Base-by-base conservation (phyloP, 2,888 invertebrate genomes). In the Pimpla rufipes region DNA sequence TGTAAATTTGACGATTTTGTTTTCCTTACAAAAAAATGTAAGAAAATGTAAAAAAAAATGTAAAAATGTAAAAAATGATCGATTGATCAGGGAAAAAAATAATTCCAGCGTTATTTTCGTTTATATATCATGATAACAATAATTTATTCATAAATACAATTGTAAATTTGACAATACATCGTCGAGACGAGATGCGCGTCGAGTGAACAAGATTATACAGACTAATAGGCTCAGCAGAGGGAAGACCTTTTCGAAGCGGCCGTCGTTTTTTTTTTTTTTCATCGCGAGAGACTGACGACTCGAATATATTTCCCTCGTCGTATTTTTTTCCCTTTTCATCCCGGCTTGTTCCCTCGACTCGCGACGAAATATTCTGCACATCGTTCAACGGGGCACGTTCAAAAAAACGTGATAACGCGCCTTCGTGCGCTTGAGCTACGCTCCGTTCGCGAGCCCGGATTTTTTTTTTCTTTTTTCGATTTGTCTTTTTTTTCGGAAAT, bases 141-240 rank as follows among this genome's bases (percentile, higher is more conserved):
- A 88, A 89, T 90, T 90, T 90, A 90, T 90, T 90, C 86, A 89
- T 88, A 89, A 89, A 90, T 88, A 89, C 88, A 89, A 64, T n/a
- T 85, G 83, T 85, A 84, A 86, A 86, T 85, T 79, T 86, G 70
- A 81, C 84, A 64, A 42, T 73, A 76, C 85, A 88, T 88, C 85
- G 84, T 87, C 86, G 71, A 82, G 82, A 80, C 52, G 50, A 66
- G 23, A 74, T 52, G 67, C 45, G 74, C 35, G 37, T 75, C 66
- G 62, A 85, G 75, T 52, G 71, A 67, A 81, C 70, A 81, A 83
- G 55, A 67, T 85, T 47, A 66, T 55, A 78, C 29, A 5, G 5
- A 42, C 66, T 75, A 67, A 42, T 83, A 83, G 79, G 78, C 79
- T 75, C 57, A 66, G 59, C 66, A 42, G 35, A 74, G 47, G 74